Base-by-base conservation (phyloP, 2,888 invertebrate genomes). In the Hypena proboscidalis region DNA sequence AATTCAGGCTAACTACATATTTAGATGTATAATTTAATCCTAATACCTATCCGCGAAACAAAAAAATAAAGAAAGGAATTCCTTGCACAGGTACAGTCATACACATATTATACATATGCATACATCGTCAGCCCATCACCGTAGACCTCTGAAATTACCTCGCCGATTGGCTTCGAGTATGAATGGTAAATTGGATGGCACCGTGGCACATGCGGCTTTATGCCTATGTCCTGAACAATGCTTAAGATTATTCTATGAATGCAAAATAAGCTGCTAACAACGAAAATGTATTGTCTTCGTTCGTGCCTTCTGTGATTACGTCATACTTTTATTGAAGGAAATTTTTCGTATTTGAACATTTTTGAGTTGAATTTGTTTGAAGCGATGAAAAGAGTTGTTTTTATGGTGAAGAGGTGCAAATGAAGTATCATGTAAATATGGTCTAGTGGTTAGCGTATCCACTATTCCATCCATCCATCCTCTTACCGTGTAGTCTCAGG, bases 231-330 rank as follows among this genome's bases (percentile, higher is more conserved):
- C 76, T 79, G 80, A 76, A 78, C 77, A 79, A 76, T 77, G 83
- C 80, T 85, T 84, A 83, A 85, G 80, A 84, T 86, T 79, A 86
- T 87, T 85, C 88, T 80, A 89, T 89, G 89, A 88, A 88, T 89
- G 85, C 85, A 83, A 83, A 89, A 89, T 88, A 83, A 85, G 84
- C 60, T 35, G 74, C 78, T 80, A 80, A 79, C 85, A 80, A 77
- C 63, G 54, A 70, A 44, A 65, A 62, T 64, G 74, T 78, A 80
- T 80, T 81, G 80, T 77, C 74, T 76, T 63, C 54, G 71, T 79
- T 78, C 81, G 78, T 81, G 80, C 80, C 70, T 62, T 67, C 66
- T 72, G 70, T 83, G 85, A 87, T 87, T 87, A 80, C 76, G 72
- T 74, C 74, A 70, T 79, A 67, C 66, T 71, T 63, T 67, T 60